These are phyloP conservation scores for Procambarus clarkii DNA, from an alignment of 1,140 invertebrate genomes.

Conservation along the genomic window DNA sequence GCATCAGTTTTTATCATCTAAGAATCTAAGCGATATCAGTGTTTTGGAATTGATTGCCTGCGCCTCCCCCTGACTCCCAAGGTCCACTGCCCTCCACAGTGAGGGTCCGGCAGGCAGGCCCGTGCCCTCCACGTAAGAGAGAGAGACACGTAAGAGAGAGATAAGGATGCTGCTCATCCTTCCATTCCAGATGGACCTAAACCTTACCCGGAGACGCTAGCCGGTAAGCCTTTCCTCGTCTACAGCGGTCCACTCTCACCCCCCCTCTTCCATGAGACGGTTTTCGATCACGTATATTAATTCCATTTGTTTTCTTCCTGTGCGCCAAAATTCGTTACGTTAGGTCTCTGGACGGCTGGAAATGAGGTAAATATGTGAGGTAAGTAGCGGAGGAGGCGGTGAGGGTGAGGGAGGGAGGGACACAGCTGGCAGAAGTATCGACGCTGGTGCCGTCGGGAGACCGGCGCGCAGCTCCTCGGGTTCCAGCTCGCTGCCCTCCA, in stretches of 20 bases:
- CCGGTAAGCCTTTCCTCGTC: neutral
- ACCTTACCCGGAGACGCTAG: slow-evolving; percentile 1
- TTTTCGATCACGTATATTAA: neutral
- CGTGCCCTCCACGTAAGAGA: no score
- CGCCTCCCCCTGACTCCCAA: no score
- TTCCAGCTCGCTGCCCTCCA: slow-evolving; percentile 50
- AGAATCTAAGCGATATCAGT: no score
- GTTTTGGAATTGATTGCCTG: no score
- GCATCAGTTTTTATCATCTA: no score
- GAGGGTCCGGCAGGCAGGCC: neutral
- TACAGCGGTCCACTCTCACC: neutral
- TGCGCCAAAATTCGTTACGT: neutral
- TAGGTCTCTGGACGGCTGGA: neutral
- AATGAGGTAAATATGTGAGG: neutral
- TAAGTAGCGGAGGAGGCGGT: neutral
- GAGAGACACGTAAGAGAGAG: no score
- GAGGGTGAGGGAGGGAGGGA: slow-evolving; percentile 1
- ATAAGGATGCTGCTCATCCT: neutral
- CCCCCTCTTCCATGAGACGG: neutral
- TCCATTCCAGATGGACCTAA: slow-evolving; percentile 15
- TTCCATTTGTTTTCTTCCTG: neutral
- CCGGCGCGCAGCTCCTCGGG: slow-evolving; percentile 9
- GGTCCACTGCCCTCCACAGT: no score
- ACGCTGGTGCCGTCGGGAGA: neutral
- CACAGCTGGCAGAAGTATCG: neutral